A percentile compares a stretch with the other conserved stretches of the same genome.
phyloP scores from a whole-genome alignment of 1,140 invertebrate species.

The Zaprionus kolodkinae region DNA sequence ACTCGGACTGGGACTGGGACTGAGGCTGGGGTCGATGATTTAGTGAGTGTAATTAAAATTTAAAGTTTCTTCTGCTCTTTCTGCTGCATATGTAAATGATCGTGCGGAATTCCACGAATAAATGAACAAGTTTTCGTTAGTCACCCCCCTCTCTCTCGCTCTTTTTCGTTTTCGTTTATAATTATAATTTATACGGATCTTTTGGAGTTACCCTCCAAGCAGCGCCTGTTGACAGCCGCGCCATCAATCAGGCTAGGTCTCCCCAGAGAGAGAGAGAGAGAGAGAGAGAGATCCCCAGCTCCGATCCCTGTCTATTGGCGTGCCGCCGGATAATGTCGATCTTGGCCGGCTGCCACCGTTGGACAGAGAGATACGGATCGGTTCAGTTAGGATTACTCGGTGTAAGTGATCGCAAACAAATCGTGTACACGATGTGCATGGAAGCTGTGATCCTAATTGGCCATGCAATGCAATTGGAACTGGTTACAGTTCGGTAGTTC shows the following conservation, averaged over 20 bases:
- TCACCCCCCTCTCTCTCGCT: background rate
- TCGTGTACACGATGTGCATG: constrained; percentile 51
- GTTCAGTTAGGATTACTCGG: constrained; percentile 54
- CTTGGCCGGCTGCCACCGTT: constrained; percentile 6
- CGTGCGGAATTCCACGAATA: constrained; percentile 76
- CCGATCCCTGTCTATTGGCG: constrained; percentile 25
- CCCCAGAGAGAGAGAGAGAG: background rate
- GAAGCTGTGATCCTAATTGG: constrained; percentile 36
- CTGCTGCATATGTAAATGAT: constrained; percentile 72
- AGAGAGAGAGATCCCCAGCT: constrained; percentile 8
- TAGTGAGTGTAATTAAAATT: constrained; percentile 80
- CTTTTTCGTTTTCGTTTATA: constrained; percentile 59
- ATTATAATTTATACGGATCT: constrained; percentile 76
- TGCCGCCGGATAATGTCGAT: background rate
- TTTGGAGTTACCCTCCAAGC: constrained; percentile 13
- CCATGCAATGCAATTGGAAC: constrained; percentile 46
- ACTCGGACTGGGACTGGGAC: background rate
- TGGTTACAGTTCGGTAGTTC: background rate
- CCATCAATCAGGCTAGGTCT: constrained; percentile 62
- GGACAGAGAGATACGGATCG: constrained; percentile 37
- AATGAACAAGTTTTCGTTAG: constrained; percentile 67
- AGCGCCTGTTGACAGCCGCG: constrained; percentile 65
- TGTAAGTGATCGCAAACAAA: constrained; percentile 63
- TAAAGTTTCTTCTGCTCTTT: constrained; percentile 62
- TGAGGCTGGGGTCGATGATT: constrained; percentile 64